Conservation (phyloP, 2,888 invertebrate genomes). For the Saturnia pavonia region DNA sequence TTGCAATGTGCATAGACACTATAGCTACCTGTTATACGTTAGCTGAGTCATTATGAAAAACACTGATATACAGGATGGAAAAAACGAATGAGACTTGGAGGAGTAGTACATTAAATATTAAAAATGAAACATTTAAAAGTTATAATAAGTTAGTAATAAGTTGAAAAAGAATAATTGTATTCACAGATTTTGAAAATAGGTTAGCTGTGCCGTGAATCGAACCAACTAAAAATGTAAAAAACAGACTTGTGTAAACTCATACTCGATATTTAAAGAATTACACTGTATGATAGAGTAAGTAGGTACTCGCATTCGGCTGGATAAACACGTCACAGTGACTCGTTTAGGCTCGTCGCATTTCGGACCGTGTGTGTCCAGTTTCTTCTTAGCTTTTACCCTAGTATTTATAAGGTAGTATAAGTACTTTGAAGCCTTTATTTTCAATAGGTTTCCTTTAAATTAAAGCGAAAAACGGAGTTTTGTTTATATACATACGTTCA, state of each 20-base stretch:
- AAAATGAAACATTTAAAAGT: too few species aligned
- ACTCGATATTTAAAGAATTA: not conserved
- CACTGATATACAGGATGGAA: not conserved
- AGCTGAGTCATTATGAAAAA: slow-evolving; percentile 12
- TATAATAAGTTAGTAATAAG: too few species aligned
- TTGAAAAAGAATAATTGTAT: too few species aligned
- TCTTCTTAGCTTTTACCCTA: not conserved
- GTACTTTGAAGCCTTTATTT: not conserved
- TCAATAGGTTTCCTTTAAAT: not conserved
- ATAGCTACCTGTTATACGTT: slow-evolving; percentile 22
- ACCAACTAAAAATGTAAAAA: too few species aligned
- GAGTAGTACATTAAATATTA: too few species aligned
- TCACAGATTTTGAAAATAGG: too few species aligned
- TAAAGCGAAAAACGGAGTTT: too few species aligned
- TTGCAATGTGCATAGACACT: slow-evolving; percentile 9
- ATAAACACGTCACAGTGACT: not conserved
- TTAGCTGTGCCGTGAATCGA: too few species aligned
- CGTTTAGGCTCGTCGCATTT: not conserved
- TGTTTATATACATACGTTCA: not conserved
- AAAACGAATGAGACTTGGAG: too few species aligned
- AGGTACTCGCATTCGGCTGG: not conserved
- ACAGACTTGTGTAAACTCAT: not conserved
- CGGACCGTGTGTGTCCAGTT: not conserved
- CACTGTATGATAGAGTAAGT: not conserved
- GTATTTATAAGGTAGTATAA: not conserved